Evolutionary conservation across 2,113 vertebrate genomes (phyloP).

Genomic region (Pristiophorus japonicus): DNA sequence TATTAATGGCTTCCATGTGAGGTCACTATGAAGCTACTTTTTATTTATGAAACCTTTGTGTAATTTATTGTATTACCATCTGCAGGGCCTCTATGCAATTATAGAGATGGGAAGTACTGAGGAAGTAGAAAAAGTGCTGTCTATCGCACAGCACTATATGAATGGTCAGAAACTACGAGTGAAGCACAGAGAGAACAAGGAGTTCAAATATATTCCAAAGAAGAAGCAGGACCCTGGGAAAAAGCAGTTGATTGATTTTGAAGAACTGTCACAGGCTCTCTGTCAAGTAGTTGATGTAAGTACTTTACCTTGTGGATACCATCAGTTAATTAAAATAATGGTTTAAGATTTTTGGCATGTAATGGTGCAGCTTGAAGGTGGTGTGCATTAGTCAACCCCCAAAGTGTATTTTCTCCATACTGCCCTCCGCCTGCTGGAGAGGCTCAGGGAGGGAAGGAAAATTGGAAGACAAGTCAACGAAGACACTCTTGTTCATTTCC

Average conservation of each 20-base stretch:
- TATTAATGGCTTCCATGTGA: not conserved
- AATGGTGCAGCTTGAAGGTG: not conserved
- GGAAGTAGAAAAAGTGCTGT: conserved; percentile 53
- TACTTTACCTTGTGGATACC: too few relatives aligned
- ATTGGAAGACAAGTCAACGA: not conserved
- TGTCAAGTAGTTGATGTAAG: conserved; percentile 64
- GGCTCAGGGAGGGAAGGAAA: not conserved
- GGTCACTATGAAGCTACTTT: not conserved
- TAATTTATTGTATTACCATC: not conserved
- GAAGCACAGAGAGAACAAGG: conserved; percentile 73
- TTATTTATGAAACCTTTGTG: not conserved
- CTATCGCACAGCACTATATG: conserved; percentile 60
- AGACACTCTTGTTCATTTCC: not conserved
- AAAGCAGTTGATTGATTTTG: conserved; percentile 51
- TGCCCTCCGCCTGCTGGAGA: not conserved
- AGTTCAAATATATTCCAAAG: conserved; percentile 67
- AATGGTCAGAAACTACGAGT: conserved; percentile 65
- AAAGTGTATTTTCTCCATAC: not conserved
- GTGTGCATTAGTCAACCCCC: not conserved
- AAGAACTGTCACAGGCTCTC: conserved; percentile 56
- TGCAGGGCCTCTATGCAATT: conserved; percentile 77
- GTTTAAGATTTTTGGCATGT: not conserved
- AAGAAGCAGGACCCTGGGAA: conserved; percentile 48
- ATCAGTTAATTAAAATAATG: not conserved
- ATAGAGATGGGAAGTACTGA: conserved; percentile 64